These are phyloP conservation scores for Cepphus grylle DNA, from an alignment of 2,113 vertebrate genomes.

Conservation along the genomic window DNA sequence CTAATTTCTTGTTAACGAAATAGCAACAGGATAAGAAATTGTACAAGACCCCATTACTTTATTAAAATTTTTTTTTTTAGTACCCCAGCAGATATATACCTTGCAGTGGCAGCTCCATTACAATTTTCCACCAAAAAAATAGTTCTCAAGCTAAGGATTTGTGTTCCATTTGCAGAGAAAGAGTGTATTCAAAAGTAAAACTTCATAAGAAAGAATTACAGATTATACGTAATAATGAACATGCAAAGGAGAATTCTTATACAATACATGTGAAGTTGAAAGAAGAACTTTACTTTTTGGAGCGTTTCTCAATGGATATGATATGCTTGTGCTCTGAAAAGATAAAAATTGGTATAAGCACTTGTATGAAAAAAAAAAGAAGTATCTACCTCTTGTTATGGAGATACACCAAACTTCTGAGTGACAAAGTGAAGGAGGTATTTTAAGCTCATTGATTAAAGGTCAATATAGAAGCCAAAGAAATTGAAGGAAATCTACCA, in stretches of 20 bases:
- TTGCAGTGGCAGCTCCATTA: not conserved
- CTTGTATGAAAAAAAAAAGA: not conserved
- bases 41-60: not conserved
- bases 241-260: not conserved
- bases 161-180: not conserved
- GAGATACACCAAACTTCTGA: not conserved
- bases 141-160: not conserved
- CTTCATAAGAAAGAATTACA: not conserved
- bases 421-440: not conserved
- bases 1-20: not conserved
- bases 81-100: not conserved
- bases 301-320: not conserved
- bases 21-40: not conserved
- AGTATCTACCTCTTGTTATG: not conserved
- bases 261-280: not conserved
- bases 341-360: not conserved
- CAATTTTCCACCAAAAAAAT: not conserved
- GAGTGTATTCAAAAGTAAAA: not conserved
- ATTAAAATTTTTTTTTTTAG: not conserved
- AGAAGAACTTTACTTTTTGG: not conserved
- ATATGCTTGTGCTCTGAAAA: not conserved
- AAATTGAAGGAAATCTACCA: not conserved
- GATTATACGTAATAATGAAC: not conserved
- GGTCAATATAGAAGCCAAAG: not conserved
- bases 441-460: constrained; percentile 1